Evolutionary conservation across 2,888 invertebrate species (phyloP).

Genomic region (Cistogaster globosa): DNA sequence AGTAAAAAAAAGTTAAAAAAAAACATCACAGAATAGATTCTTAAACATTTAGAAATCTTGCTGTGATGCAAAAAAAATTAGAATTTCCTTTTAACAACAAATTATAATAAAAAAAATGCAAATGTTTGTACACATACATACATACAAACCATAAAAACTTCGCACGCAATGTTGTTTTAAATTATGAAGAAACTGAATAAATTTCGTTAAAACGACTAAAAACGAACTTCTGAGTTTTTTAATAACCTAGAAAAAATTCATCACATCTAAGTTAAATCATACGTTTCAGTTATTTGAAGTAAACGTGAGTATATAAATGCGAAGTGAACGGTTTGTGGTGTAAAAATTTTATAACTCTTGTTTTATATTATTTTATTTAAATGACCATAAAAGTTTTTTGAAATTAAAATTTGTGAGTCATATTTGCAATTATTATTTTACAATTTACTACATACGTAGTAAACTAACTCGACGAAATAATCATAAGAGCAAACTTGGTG

Average conservation of each 20-base stretch:
- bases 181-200: constrained; percentile 22
- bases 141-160: constrained; percentile 16
- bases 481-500: constrained; percentile 50
- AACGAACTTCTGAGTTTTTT: constrained; percentile 51
- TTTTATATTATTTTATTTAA: constrained; percentile 10
- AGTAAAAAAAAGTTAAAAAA: no score
- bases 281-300: constrained; percentile 20
- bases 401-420: background rate
- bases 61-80: constrained; percentile 15
- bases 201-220: constrained; percentile 56
- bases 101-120: constrained; percentile 9
- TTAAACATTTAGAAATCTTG: constrained; percentile 2
- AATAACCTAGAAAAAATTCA: constrained; percentile 52
- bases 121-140: no score
- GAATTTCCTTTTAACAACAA: constrained; percentile 20
- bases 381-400: background rate
- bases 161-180: constrained; percentile 47
- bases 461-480: constrained; percentile 10
- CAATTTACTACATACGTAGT: background rate
- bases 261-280: constrained; percentile 34
- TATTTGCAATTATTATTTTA: constrained; percentile 15
- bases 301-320: background rate
- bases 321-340: background rate
- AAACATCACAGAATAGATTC: background rate
- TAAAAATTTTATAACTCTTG: background rate